These are phyloP conservation scores for Oreocharis arfaki DNA, from an alignment of 2,113 vertebrate species.

Conservation along the genomic window DNA sequence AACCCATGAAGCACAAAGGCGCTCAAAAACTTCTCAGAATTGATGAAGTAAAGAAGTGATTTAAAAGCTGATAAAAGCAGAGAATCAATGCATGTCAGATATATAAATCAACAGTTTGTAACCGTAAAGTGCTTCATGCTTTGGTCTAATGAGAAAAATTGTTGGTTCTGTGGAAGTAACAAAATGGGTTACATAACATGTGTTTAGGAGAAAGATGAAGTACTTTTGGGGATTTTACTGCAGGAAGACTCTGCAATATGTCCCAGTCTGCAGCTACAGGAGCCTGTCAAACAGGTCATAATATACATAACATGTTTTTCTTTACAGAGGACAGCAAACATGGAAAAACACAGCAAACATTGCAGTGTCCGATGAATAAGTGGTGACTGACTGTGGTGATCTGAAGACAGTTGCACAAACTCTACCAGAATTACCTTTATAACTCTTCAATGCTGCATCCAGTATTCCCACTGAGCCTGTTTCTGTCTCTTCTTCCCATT, in stretches of 20 bases:
- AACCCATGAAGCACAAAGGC: neutral
- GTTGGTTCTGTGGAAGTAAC: neutral
- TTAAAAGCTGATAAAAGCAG: neutral
- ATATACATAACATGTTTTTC: neutral
- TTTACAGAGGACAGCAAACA: neutral
- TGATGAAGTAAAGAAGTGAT: neutral
- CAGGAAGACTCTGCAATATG: neutral
- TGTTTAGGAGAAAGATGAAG: neutral
- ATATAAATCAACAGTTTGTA: neutral
- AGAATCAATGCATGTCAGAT: neutral
- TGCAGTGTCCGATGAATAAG: accelerated
- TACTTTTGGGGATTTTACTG: neutral
- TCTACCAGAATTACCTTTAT: neutral
- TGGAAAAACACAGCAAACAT: neutral
- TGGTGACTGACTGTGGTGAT: no score
- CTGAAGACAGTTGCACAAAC: neutral
- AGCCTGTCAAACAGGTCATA: neutral
- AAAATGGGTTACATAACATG: neutral
- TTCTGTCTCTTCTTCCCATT: neutral
- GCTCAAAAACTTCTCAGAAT: neutral
- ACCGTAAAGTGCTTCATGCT: neutral
- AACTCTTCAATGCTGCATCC: neutral
- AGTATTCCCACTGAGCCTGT: neutral
- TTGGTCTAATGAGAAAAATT: neutral
- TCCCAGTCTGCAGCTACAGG: accelerated